These are phyloP conservation scores for cattle (Bos taurus) DNA, from an alignment of 2,113 vertebrate species.

Conservation along the genomic window DNA sequence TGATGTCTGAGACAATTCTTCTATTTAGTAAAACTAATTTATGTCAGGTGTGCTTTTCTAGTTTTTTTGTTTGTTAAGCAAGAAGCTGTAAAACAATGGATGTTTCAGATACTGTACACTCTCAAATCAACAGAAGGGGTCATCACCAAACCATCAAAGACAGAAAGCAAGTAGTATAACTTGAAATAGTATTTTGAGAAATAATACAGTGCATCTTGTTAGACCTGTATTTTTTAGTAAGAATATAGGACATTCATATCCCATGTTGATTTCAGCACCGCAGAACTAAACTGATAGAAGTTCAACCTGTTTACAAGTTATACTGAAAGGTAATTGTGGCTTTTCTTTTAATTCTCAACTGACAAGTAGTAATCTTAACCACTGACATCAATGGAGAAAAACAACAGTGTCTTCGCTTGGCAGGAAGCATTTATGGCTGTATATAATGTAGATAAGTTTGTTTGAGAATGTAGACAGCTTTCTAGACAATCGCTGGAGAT, in stretches of 20 bases:
- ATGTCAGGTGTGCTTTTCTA: not conserved
- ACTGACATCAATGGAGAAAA: conserved; percentile 46
- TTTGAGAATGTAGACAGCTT: conserved; percentile 68
- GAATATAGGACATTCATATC: not conserved
- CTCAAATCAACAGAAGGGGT: not conserved
- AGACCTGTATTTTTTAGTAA: not conserved
- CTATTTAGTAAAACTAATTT: conserved; percentile 17
- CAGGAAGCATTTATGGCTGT: conserved; percentile 47
- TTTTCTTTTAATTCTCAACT: conserved; percentile 57
- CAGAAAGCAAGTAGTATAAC: not conserved
- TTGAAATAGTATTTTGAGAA: not conserved
- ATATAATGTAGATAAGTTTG: conserved; percentile 75
- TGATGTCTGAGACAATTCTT: not conserved
- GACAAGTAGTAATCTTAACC: conserved; percentile 51
- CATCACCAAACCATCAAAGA: not conserved
- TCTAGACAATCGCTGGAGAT: conserved; percentile 76
- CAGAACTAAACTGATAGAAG: conserved; percentile 46
- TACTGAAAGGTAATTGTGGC: conserved; percentile 59
- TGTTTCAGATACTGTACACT: not conserved
- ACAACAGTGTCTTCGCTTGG: conserved; percentile 34
- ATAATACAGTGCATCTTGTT: not conserved
- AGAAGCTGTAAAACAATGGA: not conserved
- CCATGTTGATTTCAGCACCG: conserved; percentile 37
- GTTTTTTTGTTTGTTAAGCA: not conserved
- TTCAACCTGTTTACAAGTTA: conserved; percentile 59